Evolutionary conservation across 2,113 vertebrate species (phyloP).

Genomic region (Macaca fascicularis): T2T-MFA8v1.1 NC_088381.1:121815501-121816000

Average conservation of each 20-base stretch:
- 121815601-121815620: background rate
- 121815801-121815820: background rate
- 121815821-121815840: background rate
- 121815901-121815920: background rate
- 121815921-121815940: conserved; percentile 3
- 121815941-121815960: background rate
- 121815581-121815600: background rate
- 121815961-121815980: background rate
- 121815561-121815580: background rate
- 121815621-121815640: background rate
- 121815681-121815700: background rate
- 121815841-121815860: background rate
- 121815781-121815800: background rate
- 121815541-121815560: background rate
- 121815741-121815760: background rate
- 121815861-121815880: background rate
- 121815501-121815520: background rate
- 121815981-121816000: background rate
- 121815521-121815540: background rate
- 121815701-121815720: background rate
- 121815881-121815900: background rate
- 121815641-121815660: background rate
- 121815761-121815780: background rate
- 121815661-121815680: background rate
- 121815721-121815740: background rate